A percentile compares a stretch with the other conserved stretches of the same genome.
phyloP scores from a whole-genome alignment of 2,797 vertebrate species.

The Bufotes viridis region DNA sequence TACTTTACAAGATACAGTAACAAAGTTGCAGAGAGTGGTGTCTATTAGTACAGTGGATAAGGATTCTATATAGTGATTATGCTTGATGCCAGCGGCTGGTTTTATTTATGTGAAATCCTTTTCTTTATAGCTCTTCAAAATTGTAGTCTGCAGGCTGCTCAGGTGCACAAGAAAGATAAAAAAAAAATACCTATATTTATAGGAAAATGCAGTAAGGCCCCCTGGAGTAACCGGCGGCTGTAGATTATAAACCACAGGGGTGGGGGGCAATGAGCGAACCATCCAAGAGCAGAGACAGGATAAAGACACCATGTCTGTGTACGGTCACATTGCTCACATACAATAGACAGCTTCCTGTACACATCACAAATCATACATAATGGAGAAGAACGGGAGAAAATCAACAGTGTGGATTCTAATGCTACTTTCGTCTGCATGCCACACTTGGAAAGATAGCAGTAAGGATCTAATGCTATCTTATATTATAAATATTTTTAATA shows the following conservation, averaged over 20 bases:
- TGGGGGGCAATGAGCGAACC: slow-evolving; percentile 56
- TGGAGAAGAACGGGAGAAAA: neutral
- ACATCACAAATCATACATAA: neutral
- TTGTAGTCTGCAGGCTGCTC: slow-evolving; percentile 65
- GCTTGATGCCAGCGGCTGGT: slow-evolving; percentile 64
- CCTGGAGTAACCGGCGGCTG: slow-evolving; percentile 64
- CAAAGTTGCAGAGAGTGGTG: slow-evolving; percentile 15
- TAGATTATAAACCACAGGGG: slow-evolving; percentile 68
- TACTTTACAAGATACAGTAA: slow-evolving; percentile 22
- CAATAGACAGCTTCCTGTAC: neutral
- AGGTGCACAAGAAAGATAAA: slow-evolving; percentile 72
- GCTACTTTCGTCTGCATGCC: no score
- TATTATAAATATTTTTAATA: no score
- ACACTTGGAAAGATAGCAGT: no score
- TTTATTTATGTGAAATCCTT: slow-evolving; percentile 51
- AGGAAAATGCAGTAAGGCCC: slow-evolving; percentile 66
- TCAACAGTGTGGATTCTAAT: neutral
- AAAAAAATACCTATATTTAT: slow-evolving; percentile 63
- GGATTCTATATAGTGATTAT: slow-evolving; percentile 51
- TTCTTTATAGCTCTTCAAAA: slow-evolving; percentile 67
- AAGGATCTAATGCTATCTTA: no score
- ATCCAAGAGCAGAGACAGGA: slow-evolving; percentile 49
- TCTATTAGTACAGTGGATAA: slow-evolving; percentile 60
- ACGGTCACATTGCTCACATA: neutral
- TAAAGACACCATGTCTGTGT: neutral